Base-by-base conservation (phyloP, 2,797 vertebrate species). In the Moxostoma hubbsi region DNA sequence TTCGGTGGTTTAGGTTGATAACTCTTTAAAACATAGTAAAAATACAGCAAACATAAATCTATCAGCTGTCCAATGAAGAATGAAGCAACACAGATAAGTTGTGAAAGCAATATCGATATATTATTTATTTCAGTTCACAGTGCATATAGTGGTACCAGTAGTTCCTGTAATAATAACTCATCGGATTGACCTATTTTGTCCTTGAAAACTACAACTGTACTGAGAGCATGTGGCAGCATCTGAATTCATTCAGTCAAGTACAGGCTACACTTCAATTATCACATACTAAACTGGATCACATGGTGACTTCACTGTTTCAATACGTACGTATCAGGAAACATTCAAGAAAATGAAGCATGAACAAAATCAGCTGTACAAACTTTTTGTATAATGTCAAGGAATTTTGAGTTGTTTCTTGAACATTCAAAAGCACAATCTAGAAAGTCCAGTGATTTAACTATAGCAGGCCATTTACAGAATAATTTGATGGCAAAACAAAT, bases 91-190 rank as follows among this genome's bases (percentile, higher is more conserved):
- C 6, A 49, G 16, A 16, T 50, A 12, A 45, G 49, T n/a, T 18
- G 5, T 51, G 16, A 66, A 63, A 50, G 54, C 46, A 64, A 83
- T 77, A 83, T 77, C 47, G 82, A 88, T 85, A 87, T 87, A 91
- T 89, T 7, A 83, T 94, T 93, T 93, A 92, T 93, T 93, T 88
- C 76, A 87, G 82, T 90, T 92, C 90, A 93, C 91, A 93, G 92
- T 92, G 93, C 86, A 86, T 90, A 93, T 92, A 90, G 84, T 89
- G 81, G 83, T 91, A 89, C 89, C 87, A 83, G 89, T 87, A 76
- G 82, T 90, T 87, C 85, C 86, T 87, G 86, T 85, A 89, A 89
- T 85, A 89, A 89, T 49, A 91, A 83, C 86, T 91, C 85, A 71
- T 86, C 55, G 88, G 80, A 88, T 82, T 87, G 89, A 92, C 87